phyloP scores from a whole-genome alignment of 2,113 vertebrate genomes.

The Trachemys scripta region DNA sequence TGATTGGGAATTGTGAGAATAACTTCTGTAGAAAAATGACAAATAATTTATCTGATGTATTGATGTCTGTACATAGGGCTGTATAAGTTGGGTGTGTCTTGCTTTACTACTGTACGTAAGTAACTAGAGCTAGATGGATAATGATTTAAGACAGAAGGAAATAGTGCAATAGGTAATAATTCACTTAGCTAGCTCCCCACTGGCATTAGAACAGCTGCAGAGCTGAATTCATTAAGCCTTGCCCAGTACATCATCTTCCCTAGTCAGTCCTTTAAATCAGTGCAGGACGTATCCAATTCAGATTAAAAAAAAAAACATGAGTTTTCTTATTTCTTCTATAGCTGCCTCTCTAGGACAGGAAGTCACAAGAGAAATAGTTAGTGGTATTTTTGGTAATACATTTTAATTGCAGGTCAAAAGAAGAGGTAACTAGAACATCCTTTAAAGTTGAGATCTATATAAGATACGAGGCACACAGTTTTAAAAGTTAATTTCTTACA shows the following conservation, averaged over 20 bases:
- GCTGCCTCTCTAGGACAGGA: background rate
- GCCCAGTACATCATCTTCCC: background rate
- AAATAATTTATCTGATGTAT: too few species aligned
- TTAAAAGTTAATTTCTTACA: too few species aligned
- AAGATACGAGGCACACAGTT: background rate
- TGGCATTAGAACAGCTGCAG: background rate
- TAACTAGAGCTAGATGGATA: too few species aligned
- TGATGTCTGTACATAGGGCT: too few species aligned
- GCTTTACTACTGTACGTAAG: background rate
- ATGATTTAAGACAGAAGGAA: rapidly evolving
- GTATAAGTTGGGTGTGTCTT: background rate
- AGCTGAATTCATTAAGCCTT: background rate
- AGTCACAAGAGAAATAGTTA: background rate
- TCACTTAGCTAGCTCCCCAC: background rate
- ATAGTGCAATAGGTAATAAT: background rate
- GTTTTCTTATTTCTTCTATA: background rate
- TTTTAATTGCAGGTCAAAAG: background rate
- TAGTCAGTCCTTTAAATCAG: background rate
- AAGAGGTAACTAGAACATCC: background rate
- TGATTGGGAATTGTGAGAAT: too few species aligned
- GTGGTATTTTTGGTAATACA: background rate
- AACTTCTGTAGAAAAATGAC: too few species aligned
- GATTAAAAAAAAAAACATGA: background rate
- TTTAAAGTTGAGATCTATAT: background rate
- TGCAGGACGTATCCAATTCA: background rate